These are phyloP conservation scores for Drosophila histrio DNA, from an alignment of 2,888 invertebrate genomes.

Conservation along the genomic window DNA sequence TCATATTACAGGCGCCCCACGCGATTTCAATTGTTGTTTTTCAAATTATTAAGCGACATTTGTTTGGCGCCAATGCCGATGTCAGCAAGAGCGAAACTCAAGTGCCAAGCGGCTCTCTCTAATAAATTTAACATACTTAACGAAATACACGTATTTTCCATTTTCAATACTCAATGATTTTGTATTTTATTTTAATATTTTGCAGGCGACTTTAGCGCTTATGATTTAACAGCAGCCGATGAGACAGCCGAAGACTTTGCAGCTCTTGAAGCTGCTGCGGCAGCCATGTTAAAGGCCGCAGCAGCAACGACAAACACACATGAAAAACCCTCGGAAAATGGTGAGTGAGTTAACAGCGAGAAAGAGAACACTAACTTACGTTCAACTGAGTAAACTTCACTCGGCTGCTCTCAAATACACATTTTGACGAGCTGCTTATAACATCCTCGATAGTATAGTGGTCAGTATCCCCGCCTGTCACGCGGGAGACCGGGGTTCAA, in stretches of 20 bases:
- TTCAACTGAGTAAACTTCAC: background rate
- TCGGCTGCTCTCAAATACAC: background rate
- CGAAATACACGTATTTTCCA: background rate
- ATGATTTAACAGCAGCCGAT: conserved; percentile 34
- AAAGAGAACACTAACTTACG: background rate
- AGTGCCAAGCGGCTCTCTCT: conserved; percentile 12
- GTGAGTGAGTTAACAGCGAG: conserved; percentile 32
- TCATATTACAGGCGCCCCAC: conserved; percentile 58
- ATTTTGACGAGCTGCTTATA: background rate
- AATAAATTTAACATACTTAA: background rate
- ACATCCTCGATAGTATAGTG: conserved; percentile 74
- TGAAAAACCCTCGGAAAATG: conserved; percentile 41
- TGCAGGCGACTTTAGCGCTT: conserved; percentile 52
- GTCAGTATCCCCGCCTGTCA: conserved; percentile 73
- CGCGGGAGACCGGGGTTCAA: conserved; percentile 74
- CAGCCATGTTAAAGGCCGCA: conserved; percentile 26
- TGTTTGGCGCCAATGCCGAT: conserved; percentile 53
- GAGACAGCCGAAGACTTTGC: conserved; percentile 31
- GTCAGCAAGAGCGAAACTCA: conserved; percentile 23
- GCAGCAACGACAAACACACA: conserved; percentile 20
- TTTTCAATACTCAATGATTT: background rate
- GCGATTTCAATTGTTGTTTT: conserved; percentile 42
- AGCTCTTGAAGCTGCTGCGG: conserved; percentile 15
- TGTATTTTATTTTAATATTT: conserved; percentile 15
- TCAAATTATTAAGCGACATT: conserved; percentile 61